These are phyloP conservation scores for Hydropsyche betteni DNA, from an alignment of 2,888 invertebrate genomes.

Conservation along the genomic window DNA sequence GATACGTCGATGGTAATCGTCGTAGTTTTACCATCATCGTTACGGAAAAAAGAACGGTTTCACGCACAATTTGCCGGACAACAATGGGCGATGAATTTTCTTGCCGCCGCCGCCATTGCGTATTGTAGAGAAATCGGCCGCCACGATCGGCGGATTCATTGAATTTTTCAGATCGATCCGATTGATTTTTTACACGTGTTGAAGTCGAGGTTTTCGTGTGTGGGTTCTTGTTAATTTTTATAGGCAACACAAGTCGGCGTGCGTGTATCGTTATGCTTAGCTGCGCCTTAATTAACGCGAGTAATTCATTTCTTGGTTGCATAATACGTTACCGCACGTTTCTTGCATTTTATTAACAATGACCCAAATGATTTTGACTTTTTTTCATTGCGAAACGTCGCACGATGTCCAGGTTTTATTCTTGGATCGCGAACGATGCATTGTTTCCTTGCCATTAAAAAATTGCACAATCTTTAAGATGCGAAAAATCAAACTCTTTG, in stretches of 20 bases:
- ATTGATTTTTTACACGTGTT: not conserved
- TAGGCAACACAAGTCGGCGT: not conserved
- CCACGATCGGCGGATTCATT: not conserved
- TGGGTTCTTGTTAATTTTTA: too few relatives aligned
- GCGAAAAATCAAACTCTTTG: too few relatives aligned
- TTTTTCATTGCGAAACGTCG: not conserved
- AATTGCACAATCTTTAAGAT: too few relatives aligned
- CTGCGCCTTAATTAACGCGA: conserved; percentile 43
- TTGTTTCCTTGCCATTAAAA: too few relatives aligned
- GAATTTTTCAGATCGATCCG: not conserved
- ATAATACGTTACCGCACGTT: conserved; percentile 39
- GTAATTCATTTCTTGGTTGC: conserved; percentile 43
- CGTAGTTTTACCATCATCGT: too few relatives aligned
- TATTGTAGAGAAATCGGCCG: too few relatives aligned
- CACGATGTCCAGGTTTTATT: too few relatives aligned
- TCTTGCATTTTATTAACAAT: conserved; percentile 43
- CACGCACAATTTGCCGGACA: conserved; percentile 35
- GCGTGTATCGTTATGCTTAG: conserved; percentile 42
- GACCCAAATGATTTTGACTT: conserved; percentile 41
- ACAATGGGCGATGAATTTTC: conserved; percentile 30
- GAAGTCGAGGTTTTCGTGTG: not conserved
- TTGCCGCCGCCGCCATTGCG: not conserved
- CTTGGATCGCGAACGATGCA: too few relatives aligned
- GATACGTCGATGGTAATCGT: not conserved
- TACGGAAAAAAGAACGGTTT: conserved; percentile 1